Evolutionary conservation across 2,888 invertebrate genomes (phyloP), one percentile per base, ranked within the genome.

Genomic region (Mycogona germanica): DNA sequence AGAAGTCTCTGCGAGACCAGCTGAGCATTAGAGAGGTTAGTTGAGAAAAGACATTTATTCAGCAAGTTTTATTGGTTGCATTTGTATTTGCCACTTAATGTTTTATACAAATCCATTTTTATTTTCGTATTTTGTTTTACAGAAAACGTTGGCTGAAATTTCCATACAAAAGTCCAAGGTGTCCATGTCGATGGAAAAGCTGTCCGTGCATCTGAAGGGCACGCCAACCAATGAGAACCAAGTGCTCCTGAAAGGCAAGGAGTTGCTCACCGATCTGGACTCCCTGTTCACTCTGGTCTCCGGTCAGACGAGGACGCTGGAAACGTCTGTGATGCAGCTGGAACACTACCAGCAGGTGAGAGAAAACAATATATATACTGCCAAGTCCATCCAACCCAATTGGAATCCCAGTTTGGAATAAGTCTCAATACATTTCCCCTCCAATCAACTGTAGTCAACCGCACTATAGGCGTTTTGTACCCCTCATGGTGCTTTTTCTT

Each of bases 91-190:
- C n/a, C n/a, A n/a, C n/a, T n/a, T n/a, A n/a, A n/a, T n/a, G n/a
- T n/a, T 21, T 40, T 40, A 6, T 40, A 9, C 7, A 40, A 40
- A 29, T 53, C 41, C n/a, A n/a, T n/a, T n/a, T n/a, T n/a, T n/a
- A n/a, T n/a, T n/a, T n/a, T n/a, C n/a, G 3, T 55, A 37, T 37
- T 6, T 6, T 37, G n/a, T n/a, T n/a, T 32, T 51, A 5, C 35
- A 57, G 67, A 91, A 91, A 71, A 80, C 87, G 67, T 73, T 87
- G 58, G 84, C 85, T 61, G 91, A 92, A 66, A 81, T 87, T 55
- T 80, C 86, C 59, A 87, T 87, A 61, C 91, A 92, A 70, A 86
- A 86, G 69, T 87, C 87, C 1, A 91, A 91, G 72, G 82, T 92
- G 62, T 78, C 81, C 40, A 79, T 92, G 66, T 85, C 91, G 53